Conservation (phyloP, 2,113 vertebrate species). For the Haemorhous mexicanus region DNA sequence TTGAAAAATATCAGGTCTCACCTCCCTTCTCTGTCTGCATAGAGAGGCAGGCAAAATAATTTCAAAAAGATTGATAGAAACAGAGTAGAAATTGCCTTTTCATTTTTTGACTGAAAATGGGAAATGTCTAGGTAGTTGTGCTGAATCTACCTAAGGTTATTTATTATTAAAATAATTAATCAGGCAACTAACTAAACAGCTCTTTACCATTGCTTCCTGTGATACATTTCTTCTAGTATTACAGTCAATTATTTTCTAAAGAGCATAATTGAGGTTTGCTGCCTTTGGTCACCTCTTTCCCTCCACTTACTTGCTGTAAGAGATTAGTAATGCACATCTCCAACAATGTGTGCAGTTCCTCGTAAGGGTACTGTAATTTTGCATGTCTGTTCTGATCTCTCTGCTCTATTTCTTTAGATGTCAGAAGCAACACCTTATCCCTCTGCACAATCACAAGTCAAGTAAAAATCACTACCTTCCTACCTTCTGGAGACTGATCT, state of each 20-base stretch:
- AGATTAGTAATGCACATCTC: neutral
- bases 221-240: neutral
- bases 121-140: neutral
- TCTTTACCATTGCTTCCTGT: neutral
- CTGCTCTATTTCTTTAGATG: neutral
- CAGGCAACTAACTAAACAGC: neutral
- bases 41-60: neutral
- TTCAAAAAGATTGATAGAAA: neutral
- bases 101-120: neutral
- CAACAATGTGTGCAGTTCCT: neutral
- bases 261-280: neutral
- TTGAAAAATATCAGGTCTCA: neutral
- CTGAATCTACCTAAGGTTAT: neutral
- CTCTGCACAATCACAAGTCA: neutral
- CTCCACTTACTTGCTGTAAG: neutral
- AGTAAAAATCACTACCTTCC: neutral
- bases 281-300: neutral
- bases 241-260: neutral
- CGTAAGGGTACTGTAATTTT: neutral
- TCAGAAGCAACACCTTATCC: neutral
- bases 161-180: conserved; percentile 20
- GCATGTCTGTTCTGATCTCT: neutral
- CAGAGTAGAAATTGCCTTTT: neutral
- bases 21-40: neutral
- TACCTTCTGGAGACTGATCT: neutral